Evolutionary conservation across 2,888 invertebrate genomes (phyloP), one percentile per base, ranked within the genome.

Genomic region (Ptychoptera contaminata): DNA sequence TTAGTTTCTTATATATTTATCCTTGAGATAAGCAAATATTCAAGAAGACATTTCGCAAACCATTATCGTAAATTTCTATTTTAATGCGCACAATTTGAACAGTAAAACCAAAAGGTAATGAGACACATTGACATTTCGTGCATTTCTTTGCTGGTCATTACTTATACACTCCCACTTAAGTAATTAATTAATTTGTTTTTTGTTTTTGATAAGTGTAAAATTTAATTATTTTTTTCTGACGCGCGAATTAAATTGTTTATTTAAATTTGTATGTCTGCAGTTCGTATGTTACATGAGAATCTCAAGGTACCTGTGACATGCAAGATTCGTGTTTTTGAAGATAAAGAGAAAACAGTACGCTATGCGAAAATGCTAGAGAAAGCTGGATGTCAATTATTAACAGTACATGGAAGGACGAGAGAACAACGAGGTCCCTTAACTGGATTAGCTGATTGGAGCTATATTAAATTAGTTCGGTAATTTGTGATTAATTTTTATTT

Each of bases 381-480:
- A n/a, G 87, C 97, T 42, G 93, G 98, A 29, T 87, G 90, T 58
- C 77, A 82, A 65, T 69, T 96, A 58, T 69, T 98, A 31, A 93
- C 97, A 8, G 88, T 98, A 16, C 98, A 98, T 69, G 97, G 97
- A 0, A 73, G 98, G 50, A 94, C 90, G 0, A 73, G 90, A 46
- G 94, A 97, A 52, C 93, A 94, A 65, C 94, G 92, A 62, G 97
- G 97, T n/a, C 85, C 87, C 2, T 65, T 87, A 14, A 97, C 97
- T 4, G 97, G 97, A 12, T 61, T 94, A 44, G 97, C 97, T 16
- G 84, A 84, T 65, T 98, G 97, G 97, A 71, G 76, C 53, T 83
- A 90, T 59, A 92, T 98, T 47, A 83, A 78, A 65, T 88, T 86
- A 54, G 83, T 97, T 40, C 85, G 85, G 82, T 90, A 66, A 54